Base-by-base conservation (phyloP, 2,797 vertebrate genomes). In the Glyptemys insculpta region DNA sequence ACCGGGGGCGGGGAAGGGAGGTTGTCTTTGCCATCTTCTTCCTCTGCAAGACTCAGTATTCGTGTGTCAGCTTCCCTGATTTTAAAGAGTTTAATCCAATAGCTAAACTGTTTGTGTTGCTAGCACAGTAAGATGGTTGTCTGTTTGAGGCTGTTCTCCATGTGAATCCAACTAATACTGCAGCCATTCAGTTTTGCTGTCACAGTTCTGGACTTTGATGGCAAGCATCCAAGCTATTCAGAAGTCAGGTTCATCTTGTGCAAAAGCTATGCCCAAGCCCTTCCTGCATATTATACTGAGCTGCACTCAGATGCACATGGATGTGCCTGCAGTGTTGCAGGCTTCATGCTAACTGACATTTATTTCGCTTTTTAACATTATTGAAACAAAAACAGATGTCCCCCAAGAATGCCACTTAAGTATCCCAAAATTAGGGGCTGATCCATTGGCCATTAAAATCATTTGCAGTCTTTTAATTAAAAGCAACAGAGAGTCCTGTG, bases 181-280 rank as follows among this genome's bases (percentile, higher is more conserved):
- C 27, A 47, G 27, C 14, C 72, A 76, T 76, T 47, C 72, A 47
- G 72, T 47, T 76, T 47, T 68, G 62, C 65, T 37, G 65, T 68
- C n/a, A 21, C n/a, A 68, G 65, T 68, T 68, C n/a, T n/a, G 62
- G 34, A n/a, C 8, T 34, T 68, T 9, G 15, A 37, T 88, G 65
- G 53, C 34, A 81, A 2, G 2, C 14, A 21, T 88, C 44, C 78
- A 34, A 92, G 41, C 14, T 85, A 87, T 87, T 85, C 44, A 54
- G 57, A 92, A 91, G 86, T 29, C 62, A 92, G 85, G 96, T 94
- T 56, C 92, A 14, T 76, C 82, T 92, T 62, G 44, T 83, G 2
- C 59, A 89, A 96, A 93, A 85, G 62, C 14, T 89, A 10, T 27
- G 37, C 87, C 95, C 95, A 93, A 31, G 52, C 92, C 27, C 91